Conservation (phyloP, 2,888 invertebrate genomes). For the Drosophila austrosaltans region DNA sequence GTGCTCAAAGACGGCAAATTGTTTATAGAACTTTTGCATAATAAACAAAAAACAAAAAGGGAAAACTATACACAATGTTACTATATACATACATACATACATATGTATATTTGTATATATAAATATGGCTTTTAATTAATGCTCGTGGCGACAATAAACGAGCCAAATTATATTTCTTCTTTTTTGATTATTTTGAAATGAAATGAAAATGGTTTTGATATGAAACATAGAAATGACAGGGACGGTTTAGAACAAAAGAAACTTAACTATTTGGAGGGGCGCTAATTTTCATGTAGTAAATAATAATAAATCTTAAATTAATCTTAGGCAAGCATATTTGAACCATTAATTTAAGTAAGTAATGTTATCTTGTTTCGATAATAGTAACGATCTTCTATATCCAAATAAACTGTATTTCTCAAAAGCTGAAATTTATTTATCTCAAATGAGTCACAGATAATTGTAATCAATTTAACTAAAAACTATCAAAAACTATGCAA, state of each 20-base stretch:
- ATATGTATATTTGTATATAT: too few relatives aligned
- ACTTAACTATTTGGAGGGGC: not conserved
- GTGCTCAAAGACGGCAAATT: slow-evolving; percentile 8
- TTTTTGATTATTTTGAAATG: slow-evolving; percentile 1
- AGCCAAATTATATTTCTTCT: not conserved
- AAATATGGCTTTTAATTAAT: slow-evolving; percentile 27
- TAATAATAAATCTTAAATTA: not conserved
- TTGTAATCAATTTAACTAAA: too few relatives aligned
- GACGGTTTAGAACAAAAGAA: not conserved
- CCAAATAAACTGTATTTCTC: too few relatives aligned
- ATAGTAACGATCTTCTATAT: too few relatives aligned
- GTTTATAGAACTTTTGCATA: slow-evolving; percentile 9
- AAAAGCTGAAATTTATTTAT: too few relatives aligned
- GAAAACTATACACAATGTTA: not conserved
- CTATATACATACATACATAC: too few relatives aligned
- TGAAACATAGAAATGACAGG: not conserved
- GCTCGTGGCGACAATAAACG: slow-evolving; percentile 28
- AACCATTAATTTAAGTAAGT: too few relatives aligned
- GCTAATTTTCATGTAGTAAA: not conserved
- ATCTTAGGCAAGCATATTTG: too few relatives aligned
- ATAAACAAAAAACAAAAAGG: not conserved
- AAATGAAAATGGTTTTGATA: not conserved
- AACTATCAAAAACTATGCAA: too few relatives aligned
- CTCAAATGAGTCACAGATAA: too few relatives aligned
- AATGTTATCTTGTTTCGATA: too few relatives aligned